phyloP scores from a whole-genome alignment of 2,797 vertebrate genomes.

The Coregonus suidteri region DNA sequence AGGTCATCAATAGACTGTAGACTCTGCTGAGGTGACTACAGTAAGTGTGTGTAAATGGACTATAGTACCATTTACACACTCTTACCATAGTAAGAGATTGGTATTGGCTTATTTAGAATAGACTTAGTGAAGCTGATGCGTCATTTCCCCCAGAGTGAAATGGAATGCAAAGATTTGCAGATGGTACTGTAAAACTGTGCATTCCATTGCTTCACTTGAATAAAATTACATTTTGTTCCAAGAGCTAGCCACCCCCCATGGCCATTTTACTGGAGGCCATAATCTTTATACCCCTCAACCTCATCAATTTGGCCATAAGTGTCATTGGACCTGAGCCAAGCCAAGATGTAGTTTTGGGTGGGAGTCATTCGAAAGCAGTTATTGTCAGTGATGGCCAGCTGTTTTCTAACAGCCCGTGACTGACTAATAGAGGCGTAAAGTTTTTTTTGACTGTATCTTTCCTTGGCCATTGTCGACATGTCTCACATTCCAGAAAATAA shows the following conservation, averaged over 20 bases:
- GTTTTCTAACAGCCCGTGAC: neutral
- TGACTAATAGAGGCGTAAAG: neutral
- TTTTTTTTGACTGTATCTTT: neutral
- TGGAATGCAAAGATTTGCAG: neutral
- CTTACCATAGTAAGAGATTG: neutral
- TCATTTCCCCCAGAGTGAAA: neutral
- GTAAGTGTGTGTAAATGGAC: neutral
- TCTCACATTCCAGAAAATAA: neutral
- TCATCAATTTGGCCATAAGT: neutral
- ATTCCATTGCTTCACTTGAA: neutral
- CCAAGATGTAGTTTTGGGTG: neutral
- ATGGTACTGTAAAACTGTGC: slow-evolving; percentile 2
- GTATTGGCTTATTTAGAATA: neutral
- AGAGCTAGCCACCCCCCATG: neutral
- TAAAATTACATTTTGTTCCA: neutral
- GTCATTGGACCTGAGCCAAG: neutral
- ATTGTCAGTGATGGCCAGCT: neutral
- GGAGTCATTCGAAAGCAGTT: neutral
- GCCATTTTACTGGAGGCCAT: neutral
- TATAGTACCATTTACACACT: too few species aligned
- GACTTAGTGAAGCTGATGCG: neutral
- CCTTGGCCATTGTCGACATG: neutral
- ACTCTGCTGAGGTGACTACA: neutral
- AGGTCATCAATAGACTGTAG: neutral
- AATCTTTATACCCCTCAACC: neutral